Evolutionary conservation across 2,113 vertebrate genomes (phyloP).

Genomic region (Hippocampus mohnikei): DNA sequence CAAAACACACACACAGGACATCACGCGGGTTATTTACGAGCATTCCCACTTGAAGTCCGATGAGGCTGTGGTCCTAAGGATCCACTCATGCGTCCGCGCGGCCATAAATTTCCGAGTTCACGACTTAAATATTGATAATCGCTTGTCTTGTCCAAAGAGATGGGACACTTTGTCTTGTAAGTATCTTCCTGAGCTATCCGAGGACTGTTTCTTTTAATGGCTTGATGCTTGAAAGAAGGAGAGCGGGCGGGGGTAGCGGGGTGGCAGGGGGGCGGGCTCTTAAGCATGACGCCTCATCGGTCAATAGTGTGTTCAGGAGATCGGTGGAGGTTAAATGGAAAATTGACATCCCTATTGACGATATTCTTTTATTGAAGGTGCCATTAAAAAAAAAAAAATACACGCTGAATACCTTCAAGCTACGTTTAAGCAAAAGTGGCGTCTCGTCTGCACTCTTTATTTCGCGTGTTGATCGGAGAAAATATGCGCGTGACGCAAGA

Average conservation of each 20-base stretch:
- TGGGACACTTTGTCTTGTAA: constrained; percentile 13
- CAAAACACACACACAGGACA: constrained; percentile 38
- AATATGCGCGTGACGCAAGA: no score
- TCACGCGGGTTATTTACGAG: constrained; percentile 54
- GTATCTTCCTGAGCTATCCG: constrained; percentile 5
- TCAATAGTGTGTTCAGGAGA: neutral
- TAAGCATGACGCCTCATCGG: neutral
- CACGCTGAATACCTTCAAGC: no score
- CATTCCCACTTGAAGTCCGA: constrained; percentile 42
- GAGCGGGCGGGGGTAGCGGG: no score
- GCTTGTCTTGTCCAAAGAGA: constrained; percentile 35
- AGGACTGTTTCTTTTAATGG: constrained; percentile 4
- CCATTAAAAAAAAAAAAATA: no score
- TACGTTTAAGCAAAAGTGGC: no score
- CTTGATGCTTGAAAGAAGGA: neutral
- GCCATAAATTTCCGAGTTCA: constrained; percentile 60
- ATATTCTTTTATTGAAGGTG: neutral
- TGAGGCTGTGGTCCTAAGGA: constrained; percentile 25
- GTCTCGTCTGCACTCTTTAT: no score
- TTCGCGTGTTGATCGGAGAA: no score
- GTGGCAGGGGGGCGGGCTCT: no score
- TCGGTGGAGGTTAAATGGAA: neutral
- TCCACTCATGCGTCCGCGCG: constrained; percentile 51
- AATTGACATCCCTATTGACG: neutral
- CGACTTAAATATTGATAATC: constrained; percentile 71